Base-by-base conservation (phyloP, 2,888 invertebrate species). In the Netelia fuscicornis region DNA sequence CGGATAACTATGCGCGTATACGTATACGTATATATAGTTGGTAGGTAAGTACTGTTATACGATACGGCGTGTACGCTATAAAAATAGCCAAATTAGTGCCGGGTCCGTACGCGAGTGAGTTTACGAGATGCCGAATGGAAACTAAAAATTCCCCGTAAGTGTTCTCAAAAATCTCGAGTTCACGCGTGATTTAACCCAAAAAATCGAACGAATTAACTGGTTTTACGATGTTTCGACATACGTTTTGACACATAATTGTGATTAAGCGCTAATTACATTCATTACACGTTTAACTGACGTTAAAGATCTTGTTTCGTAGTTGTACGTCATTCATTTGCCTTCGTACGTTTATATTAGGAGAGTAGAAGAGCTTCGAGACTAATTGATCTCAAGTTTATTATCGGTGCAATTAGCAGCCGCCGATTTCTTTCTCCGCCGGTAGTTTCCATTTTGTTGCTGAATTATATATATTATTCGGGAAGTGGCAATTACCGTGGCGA, bases 41-140 rank as follows among this genome's bases (percentile, higher is more conserved):
- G 2, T 11, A 48, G 13, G 48, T 25, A n/a, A 17, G 17, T 17
- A 17, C 58, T 52, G 68, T 68, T 68, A 52, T 2, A 13, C 25
- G 52, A n/a, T 2, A 25, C 48, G 30, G 25, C 10, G 11, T 37
- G 20, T 37, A 17, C 9, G 54, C 23, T 30, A 37, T n/a, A n/a
- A 20, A 25, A 1, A n/a, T 56, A 11, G 44, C 11, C 56, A 65
- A 65, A 65, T 80, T 30, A 58, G 80, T 65, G 52, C 20, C 68
- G 62, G 62, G 20, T 37, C 44, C 58, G 30, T 44, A 20, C 23
- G 37, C 48, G 44, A 52, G 54, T 64, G 11, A 25, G 64, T 71
- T 13, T 30, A 72, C 58, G 65, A 54, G 65, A 72, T 42, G 71
- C 2, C 44, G 42, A 80, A 80, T 72, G 72, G 65, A 65, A 20